Conservation (phyloP, 1,140 invertebrate genomes). For the Sitobion miscanthi region DNA sequence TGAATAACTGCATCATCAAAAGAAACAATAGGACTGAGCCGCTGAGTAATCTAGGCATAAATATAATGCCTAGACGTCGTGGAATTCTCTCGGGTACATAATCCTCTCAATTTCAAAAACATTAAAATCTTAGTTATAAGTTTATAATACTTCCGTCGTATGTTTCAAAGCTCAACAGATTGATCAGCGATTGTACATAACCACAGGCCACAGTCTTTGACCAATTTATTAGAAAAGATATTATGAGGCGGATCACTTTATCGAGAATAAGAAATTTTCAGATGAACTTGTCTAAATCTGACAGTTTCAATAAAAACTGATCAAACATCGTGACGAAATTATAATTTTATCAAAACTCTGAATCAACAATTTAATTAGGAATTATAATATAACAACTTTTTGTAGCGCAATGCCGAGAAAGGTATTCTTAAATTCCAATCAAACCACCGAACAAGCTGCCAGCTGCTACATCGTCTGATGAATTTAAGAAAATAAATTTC, state of each 20-base stretch:
- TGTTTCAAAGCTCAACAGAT: background rate
- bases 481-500: background rate
- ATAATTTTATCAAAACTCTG: background rate
- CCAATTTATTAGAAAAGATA: background rate
- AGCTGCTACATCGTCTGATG: background rate
- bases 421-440: background rate
- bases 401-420: background rate
- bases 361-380: background rate
- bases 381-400: background rate
- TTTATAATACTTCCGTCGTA: background rate
- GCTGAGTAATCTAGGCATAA: background rate
- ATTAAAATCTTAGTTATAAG: background rate
- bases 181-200: background rate
- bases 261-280: too few species aligned
- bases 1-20: too few species aligned
- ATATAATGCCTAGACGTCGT: background rate
- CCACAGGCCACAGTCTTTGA: too few species aligned
- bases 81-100: background rate
- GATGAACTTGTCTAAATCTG: background rate
- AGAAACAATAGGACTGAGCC: too few species aligned
- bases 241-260: too few species aligned
- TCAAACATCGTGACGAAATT: background rate
- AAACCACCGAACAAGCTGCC: background rate
- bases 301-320: background rate
- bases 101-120: background rate